phyloP scores from a whole-genome alignment of 1,140 invertebrate genomes.

The Archegozetes longisetosus region DNA sequence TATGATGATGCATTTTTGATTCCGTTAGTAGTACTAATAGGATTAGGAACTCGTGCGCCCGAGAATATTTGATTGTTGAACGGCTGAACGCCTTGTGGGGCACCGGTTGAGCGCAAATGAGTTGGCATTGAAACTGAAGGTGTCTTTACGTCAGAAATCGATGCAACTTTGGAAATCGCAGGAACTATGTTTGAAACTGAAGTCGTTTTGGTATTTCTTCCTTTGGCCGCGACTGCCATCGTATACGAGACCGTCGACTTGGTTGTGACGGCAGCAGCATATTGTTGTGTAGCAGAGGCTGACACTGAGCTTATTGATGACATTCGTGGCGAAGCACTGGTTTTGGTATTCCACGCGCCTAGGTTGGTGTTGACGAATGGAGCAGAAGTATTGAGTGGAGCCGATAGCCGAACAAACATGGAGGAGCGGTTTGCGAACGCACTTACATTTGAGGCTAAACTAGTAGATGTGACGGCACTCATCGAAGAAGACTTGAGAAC shows the following conservation, averaged over 20 bases:
- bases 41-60: not conserved
- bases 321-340: not conserved
- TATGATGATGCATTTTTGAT: not conserved
- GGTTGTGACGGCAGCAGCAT: constrained; percentile 1
- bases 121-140: not conserved
- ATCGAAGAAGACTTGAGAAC: constrained; percentile 9
- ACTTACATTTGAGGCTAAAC: not conserved
- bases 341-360: not conserved
- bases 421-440: not conserved
- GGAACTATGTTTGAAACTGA: not conserved
- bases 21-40: not conserved
- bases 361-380: constrained; percentile 12
- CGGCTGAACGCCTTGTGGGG: not conserved
- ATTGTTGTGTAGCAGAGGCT: not conserved
- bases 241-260: constrained; percentile 14
- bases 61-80: not conserved
- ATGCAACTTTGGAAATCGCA: not conserved
- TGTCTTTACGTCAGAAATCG: not conserved
- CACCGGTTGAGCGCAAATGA: not conserved
- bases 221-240: constrained; percentile 10
- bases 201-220: not conserved
- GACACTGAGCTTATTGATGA: not conserved
- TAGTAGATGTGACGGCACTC: not conserved
- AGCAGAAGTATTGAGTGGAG: constrained; percentile 14
- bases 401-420: not conserved